Evolutionary conservation across 1,140 invertebrate species (phyloP).

Genomic region (Nephila pilipes): DNA sequence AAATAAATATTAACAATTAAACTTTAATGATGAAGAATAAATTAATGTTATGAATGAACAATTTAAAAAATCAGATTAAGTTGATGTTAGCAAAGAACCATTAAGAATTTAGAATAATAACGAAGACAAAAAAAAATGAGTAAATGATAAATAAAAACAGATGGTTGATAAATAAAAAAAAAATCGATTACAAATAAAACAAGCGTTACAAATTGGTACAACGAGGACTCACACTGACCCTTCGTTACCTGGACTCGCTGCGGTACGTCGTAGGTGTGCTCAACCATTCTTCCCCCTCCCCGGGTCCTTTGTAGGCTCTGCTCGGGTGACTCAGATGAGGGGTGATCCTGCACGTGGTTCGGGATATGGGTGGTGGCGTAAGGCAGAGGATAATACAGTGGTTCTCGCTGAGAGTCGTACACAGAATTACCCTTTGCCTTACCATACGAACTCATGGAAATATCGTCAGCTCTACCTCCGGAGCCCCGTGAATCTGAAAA

Average conservation of each 20-base stretch:
- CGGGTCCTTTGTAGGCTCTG: constrained; percentile 65
- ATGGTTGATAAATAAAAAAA: too few relatives aligned
- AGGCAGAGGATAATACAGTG: constrained; percentile 78
- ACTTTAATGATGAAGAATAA: too few relatives aligned
- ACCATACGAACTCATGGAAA: constrained; percentile 78
- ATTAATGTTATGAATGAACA: too few relatives aligned
- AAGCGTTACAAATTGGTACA: not conserved
- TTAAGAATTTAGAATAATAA: too few relatives aligned
- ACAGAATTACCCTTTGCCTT: constrained; percentile 77
- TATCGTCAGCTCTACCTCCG: constrained; percentile 77
- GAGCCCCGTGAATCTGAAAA: constrained; percentile 74
- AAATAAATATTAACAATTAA: too few relatives aligned
- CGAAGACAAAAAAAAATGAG: too few relatives aligned
- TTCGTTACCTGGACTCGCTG: constrained; percentile 77
- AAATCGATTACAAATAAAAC: not conserved
- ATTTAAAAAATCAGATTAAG: too few relatives aligned
- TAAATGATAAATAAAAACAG: too few relatives aligned
- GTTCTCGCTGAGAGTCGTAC: constrained; percentile 76
- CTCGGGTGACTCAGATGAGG: constrained; percentile 23
- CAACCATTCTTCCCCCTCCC: constrained; percentile 33
- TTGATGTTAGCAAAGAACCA: too few relatives aligned
- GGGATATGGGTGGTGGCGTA: constrained; percentile 78
- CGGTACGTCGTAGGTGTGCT: constrained; percentile 76
- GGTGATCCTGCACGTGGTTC: constrained; percentile 34
- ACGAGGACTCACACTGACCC: constrained; percentile 74